Conservation (phyloP, 2,113 vertebrate genomes). For the Eolophus roseicapilla region DNA sequence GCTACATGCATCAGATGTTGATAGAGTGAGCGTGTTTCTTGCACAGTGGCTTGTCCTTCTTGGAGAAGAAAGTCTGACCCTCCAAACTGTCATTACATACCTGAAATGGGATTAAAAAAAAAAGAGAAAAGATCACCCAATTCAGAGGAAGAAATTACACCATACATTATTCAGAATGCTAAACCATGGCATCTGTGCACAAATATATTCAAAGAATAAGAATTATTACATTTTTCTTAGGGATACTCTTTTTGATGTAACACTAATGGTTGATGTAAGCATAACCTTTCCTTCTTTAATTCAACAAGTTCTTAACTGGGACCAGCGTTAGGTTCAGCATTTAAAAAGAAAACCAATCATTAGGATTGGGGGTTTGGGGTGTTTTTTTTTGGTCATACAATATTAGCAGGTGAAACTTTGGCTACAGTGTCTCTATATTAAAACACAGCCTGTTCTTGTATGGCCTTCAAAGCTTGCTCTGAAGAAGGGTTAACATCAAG, state of each 20-base stretch:
- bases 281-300: background rate
- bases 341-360: background rate
- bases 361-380: background rate
- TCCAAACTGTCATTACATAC: conserved; percentile 89
- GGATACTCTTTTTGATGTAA: background rate
- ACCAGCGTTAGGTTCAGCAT: background rate
- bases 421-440: background rate
- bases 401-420: background rate
- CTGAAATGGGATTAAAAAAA: conserved; percentile 67
- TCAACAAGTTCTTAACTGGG: background rate
- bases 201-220: background rate
- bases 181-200: background rate
- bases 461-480: accelerated
- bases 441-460: background rate
- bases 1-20: conserved; percentile 79
- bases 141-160: background rate
- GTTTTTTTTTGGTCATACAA: background rate
- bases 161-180: background rate
- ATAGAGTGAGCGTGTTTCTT: conserved; percentile 92
- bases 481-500: accelerated
- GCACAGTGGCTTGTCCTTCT: conserved; percentile 94
- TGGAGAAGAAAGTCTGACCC: conserved; percentile 92
- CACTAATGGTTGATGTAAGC: background rate
- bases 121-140: background rate
- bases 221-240: background rate